Percentiles rank a stretch among this genome's conserved stretches.
Evolutionary conservation across 2,888 invertebrate genomes (phyloP).

Genomic region (Gortyna flavago): DNA sequence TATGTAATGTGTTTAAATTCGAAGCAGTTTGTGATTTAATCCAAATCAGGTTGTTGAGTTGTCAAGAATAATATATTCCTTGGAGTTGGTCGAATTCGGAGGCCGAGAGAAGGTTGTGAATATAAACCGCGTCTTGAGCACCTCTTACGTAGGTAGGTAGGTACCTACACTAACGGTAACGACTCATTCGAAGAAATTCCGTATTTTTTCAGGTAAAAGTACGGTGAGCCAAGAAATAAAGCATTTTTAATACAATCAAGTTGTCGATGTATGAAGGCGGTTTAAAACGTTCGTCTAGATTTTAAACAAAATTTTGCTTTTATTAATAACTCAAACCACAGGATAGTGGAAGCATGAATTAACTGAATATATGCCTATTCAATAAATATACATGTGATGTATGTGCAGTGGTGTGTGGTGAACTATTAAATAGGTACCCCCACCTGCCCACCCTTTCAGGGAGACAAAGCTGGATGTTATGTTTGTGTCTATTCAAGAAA

Average conservation of each 20-base stretch:
- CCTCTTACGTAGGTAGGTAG: slow-evolving; percentile 2
- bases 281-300: background rate
- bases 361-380: background rate
- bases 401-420: no score
- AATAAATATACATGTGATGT: no score
- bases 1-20: background rate
- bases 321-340: background rate
- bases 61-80: no score
- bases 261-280: background rate
- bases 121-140: background rate
- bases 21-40: background rate
- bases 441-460: no score
- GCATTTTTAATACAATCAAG: background rate
- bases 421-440: no score
- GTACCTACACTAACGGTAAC: slow-evolving; percentile 8
- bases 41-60: no score
- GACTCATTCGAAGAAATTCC: slow-evolving; percentile 3
- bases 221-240: background rate
- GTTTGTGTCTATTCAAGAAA: background rate
- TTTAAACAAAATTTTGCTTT: background rate
- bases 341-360: background rate
- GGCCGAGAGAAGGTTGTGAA: slow-evolving; percentile 3
- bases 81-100: background rate
- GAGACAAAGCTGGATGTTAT: no score
- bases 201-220: background rate